Evolutionary conservation across 23 tunicate genomes (phyloP), one percentile per base, ranked within the genome.

Genomic region (Halocynthia aurantium): DNA sequence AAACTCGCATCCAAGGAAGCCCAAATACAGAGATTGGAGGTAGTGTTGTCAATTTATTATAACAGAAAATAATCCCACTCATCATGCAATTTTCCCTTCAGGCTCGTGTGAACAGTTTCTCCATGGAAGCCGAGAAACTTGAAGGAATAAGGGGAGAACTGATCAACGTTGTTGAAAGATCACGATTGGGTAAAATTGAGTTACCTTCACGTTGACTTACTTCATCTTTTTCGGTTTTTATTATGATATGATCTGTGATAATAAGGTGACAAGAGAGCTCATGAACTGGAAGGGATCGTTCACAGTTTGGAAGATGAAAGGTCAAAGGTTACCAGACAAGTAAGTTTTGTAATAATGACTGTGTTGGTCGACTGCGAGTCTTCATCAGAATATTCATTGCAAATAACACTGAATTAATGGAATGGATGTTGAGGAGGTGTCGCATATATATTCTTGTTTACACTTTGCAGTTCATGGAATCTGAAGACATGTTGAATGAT

Each of bases 11-110:
- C 91, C 56, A 81, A 86, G 62, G 91, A 86, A 56, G 62, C 81
- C 15, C 91, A 86, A n/a, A 81, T 86, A 13, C 75, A 81, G 57
- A 53, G 91, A 75, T 57, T 86, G 52, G 91, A 86, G 85, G 91
- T 86, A n/a, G 53, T 17, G 15, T 2, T 22, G 12, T 58, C 73
- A n/a, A 20, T 49, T 13, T 13, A 2, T n/a, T 72, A 40, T 5
- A 51, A 11, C 40, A 22, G 19, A 67, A 0, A 31, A 31, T 31
- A 31, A 31, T 31, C 6, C 6, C 55, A 6, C 49, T 13, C 5
- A 10, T 18, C 18, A 13, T 57, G 58, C 5, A 13, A 40, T 5
- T 5, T 20, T 19, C 69, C 10, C 51, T 86, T 2, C 31, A 86
- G 91, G 85, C 91, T 7, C 51, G 91, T 12, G 44, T 86, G 0